phyloP scores from a whole-genome alignment of 2,888 invertebrate species.

The Lysandra coridon region DNA sequence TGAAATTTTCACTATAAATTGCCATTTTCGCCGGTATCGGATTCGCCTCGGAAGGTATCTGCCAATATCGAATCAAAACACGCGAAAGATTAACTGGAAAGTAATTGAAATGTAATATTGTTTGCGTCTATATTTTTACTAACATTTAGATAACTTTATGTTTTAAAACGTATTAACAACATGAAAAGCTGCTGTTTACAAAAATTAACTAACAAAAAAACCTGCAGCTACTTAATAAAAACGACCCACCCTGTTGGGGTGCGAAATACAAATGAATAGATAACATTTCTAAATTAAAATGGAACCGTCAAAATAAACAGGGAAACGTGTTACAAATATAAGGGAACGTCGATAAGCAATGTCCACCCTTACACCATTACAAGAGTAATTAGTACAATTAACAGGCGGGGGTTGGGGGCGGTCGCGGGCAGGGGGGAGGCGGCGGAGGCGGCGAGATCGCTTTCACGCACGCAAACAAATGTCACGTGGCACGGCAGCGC shows the following conservation, averaged over 20 bases:
- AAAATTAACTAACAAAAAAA: not conserved
- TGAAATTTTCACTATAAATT: slow-evolving; percentile 23
- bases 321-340: slow-evolving; percentile 53
- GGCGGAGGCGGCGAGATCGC: slow-evolving; percentile 61
- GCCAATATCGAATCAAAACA: slow-evolving; percentile 7
- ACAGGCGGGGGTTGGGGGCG: slow-evolving; percentile 55
- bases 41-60: not conserved
- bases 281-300: slow-evolving; percentile 14
- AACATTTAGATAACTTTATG: not conserved
- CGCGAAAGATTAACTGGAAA: not conserved
- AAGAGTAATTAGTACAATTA: slow-evolving; percentile 81
- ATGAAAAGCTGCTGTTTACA: not conserved
- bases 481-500: slow-evolving; percentile 75
- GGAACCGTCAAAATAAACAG: slow-evolving; percentile 21
- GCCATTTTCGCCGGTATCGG: slow-evolving; percentile 16
- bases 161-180: not conserved
- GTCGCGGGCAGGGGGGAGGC: slow-evolving; percentile 38
- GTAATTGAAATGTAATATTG: not conserved
- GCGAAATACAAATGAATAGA: slow-evolving; percentile 9
- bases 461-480: slow-evolving; percentile 80
- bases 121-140: not conserved
- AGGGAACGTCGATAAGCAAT: slow-evolving; percentile 77
- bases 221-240: not conserved
- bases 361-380: slow-evolving; percentile 77
- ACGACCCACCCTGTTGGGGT: slow-evolving; percentile 2